Evolutionary conservation across 2,797 vertebrate species (phyloP).

Genomic region (Cuniculus paca): DNA sequence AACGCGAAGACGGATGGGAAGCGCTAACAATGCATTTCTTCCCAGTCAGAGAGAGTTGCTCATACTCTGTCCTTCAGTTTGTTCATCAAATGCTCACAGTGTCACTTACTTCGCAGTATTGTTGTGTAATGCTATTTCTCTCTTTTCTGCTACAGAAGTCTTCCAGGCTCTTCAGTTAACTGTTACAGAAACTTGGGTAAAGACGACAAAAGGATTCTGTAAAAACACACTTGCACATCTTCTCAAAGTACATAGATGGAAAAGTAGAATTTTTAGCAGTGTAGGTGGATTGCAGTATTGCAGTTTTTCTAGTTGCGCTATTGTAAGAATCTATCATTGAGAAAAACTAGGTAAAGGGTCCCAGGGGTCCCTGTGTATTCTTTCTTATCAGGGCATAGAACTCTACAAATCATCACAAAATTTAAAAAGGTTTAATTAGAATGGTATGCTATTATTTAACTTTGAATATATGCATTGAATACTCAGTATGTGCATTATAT

Average conservation of each 20-base stretch:
- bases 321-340: not conserved
- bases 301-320: not conserved
- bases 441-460: not conserved
- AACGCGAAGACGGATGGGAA: accelerated
- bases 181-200: not conserved
- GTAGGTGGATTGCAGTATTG: not conserved
- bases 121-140: not conserved
- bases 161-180: not conserved
- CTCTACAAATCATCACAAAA: not conserved
- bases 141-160: not conserved
- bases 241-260: not conserved
- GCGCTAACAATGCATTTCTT: not conserved
- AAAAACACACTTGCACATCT: not conserved
- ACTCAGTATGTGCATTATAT: not conserved
- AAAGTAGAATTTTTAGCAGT: not conserved
- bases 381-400: not conserved
- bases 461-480: not conserved
- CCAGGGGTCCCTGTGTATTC: not conserved
- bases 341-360: not conserved
- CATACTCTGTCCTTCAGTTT: not conserved
- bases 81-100: not conserved
- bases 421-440: not conserved
- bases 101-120: not conserved
- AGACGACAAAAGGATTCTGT: not conserved
- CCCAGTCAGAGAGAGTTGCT: not conserved